These are phyloP conservation scores for Pentalonia nigronervosa DNA, from an alignment of 1,140 invertebrate genomes.

Conservation along the genomic window DNA sequence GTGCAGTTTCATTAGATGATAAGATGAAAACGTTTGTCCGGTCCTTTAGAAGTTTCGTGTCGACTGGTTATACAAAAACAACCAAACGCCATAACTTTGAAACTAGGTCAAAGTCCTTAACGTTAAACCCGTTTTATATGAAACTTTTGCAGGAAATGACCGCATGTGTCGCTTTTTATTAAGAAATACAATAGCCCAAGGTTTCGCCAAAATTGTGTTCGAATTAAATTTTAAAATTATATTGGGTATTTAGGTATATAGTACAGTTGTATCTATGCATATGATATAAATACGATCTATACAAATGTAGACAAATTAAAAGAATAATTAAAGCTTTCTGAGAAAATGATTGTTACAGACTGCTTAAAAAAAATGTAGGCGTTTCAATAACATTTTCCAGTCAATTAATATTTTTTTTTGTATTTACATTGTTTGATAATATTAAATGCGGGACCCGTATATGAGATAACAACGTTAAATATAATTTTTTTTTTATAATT, in stretches of 20 bases:
- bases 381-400: neutral
- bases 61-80: neutral
- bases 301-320: neutral
- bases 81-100: neutral
- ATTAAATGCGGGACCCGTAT: neutral
- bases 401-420: neutral
- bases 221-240: neutral
- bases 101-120: conserved; percentile 43
- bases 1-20: neutral
- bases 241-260: neutral
- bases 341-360: neutral
- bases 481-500: neutral
- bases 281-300: neutral
- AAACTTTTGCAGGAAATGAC: neutral
- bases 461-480: neutral
- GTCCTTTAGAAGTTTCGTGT: neutral
- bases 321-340: neutral
- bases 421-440: neutral
- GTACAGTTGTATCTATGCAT: neutral
- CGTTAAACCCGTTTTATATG: neutral
- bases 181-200: neutral
- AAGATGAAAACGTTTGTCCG: neutral
- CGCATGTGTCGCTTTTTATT: neutral
- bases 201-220: neutral
- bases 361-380: neutral